Evolutionary conservation across 1,140 invertebrate species (phyloP).

Genomic region (Schlechtendalia chinensis): DNA sequence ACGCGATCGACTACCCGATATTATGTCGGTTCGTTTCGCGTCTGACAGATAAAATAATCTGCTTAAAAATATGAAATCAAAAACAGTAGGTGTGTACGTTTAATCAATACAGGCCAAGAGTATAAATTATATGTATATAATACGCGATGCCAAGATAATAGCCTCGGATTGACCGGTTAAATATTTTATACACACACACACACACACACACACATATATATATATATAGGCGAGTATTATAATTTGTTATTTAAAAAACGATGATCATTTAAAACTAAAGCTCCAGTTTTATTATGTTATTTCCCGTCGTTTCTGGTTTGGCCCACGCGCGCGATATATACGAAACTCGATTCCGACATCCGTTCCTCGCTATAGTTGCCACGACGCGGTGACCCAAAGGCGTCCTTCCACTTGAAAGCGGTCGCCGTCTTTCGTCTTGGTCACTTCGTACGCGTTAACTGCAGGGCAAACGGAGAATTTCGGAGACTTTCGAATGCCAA

Average conservation of each 20-base stretch:
- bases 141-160: background rate
- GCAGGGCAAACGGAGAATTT: background rate
- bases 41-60: no score
- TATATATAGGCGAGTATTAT: background rate
- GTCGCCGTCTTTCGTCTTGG: background rate
- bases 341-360: background rate
- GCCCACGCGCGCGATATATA: background rate
- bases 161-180: background rate
- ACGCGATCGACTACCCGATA: no score
- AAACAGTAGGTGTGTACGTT: no score
- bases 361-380: background rate
- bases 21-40: no score
- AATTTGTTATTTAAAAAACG: background rate
- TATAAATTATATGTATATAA: no score
- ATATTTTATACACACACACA: no score
- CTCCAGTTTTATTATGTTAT: background rate
- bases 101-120: no score
- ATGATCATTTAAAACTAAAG: background rate
- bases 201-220: no score
- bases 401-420: background rate
- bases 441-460: background rate
- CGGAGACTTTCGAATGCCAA: background rate
- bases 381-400: background rate
- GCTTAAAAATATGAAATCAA: no score
- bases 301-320: background rate